These are phyloP conservation scores for Stratiomys singularior DNA, from an alignment of 2,888 invertebrate species.

Conservation along the genomic window DNA sequence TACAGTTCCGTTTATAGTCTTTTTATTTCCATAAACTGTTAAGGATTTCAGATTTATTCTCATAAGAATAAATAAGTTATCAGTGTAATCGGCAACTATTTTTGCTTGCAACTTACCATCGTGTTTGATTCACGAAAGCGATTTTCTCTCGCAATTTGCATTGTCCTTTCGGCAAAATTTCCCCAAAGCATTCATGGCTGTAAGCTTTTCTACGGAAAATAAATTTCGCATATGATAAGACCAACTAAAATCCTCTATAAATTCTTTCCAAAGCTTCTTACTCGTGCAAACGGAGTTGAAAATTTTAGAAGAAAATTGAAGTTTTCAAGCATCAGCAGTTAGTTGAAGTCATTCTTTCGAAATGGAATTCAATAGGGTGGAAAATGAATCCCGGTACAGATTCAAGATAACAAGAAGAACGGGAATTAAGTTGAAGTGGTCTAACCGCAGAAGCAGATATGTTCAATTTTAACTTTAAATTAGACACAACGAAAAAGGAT, in stretches of 20 bases:
- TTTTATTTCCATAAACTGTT: too few species aligned
- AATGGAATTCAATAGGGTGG: slow-evolving; percentile 26
- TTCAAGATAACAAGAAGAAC: slow-evolving; percentile 35
- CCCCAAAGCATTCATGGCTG: background rate
- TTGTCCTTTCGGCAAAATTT: background rate
- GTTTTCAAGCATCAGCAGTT: background rate
- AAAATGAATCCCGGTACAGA: slow-evolving; percentile 26
- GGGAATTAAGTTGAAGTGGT: slow-evolving; percentile 28
- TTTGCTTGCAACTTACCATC: too few species aligned
- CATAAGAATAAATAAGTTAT: too few species aligned
- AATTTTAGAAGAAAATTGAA: slow-evolving; percentile 13
- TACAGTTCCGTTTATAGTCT: too few species aligned
- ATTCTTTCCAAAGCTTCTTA: slow-evolving; percentile 2
- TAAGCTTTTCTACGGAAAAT: background rate
- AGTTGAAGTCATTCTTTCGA: slow-evolving; percentile 27
- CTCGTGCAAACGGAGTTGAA: background rate
- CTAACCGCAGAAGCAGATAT: slow-evolving; percentile 15
- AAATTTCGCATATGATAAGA: slow-evolving; percentile 6
- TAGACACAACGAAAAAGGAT: background rate
- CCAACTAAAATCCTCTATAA: background rate
- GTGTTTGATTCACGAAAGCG: too few species aligned
- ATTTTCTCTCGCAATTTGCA: background rate
- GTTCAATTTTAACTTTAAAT: slow-evolving; percentile 21
- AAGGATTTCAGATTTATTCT: too few species aligned
- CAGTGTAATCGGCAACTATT: too few species aligned